Conservation (phyloP, 2,797 vertebrate genomes). For the Microcaecilia unicolor region DNA sequence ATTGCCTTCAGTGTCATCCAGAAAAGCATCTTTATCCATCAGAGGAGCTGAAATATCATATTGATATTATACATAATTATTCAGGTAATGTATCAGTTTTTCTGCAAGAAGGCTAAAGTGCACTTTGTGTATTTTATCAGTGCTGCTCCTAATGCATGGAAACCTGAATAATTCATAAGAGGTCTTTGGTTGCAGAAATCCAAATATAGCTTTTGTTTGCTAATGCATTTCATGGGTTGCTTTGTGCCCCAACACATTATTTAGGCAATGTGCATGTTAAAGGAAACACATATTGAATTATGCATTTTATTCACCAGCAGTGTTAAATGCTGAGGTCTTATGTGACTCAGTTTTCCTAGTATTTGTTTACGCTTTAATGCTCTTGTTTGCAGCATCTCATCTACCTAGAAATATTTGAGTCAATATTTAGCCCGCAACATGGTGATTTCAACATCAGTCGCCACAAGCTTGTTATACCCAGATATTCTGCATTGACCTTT, state of each 20-base stretch:
- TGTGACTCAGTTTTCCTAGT: conserved; percentile 21
- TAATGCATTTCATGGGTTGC: conserved; percentile 40
- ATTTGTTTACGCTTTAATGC: conserved; percentile 27
- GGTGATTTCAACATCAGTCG: too few relatives aligned
- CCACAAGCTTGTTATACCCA: too few relatives aligned
- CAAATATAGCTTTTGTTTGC: conserved; percentile 49
- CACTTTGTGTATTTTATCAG: conserved; percentile 27
- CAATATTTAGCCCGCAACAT: too few relatives aligned
- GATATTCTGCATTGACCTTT: too few relatives aligned
- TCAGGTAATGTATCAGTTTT: conserved; percentile 36
- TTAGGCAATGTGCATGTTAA: conserved; percentile 28
- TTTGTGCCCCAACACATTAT: conserved; percentile 30
- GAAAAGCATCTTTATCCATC: conserved; percentile 27
- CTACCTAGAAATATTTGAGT: too few relatives aligned
- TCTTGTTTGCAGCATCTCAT: not conserved
- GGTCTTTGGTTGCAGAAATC: conserved; percentile 27
- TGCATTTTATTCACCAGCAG: conserved; percentile 29
- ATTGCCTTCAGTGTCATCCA: conserved; percentile 25
- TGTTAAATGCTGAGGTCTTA: conserved; percentile 9
- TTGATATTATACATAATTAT: conserved; percentile 29
- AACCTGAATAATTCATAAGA: conserved; percentile 48
- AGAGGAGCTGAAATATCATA: conserved; percentile 25
- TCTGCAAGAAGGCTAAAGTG: conserved; percentile 33
- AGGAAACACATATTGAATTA: too few relatives aligned
- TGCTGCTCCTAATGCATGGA: conserved; percentile 32